Percentiles rank a stretch among this genome's conserved stretches.
These are phyloP conservation scores for Meandrina meandrites DNA, from an alignment of 92 coral and sea anemone species.

Conservation along the genomic window DNA sequence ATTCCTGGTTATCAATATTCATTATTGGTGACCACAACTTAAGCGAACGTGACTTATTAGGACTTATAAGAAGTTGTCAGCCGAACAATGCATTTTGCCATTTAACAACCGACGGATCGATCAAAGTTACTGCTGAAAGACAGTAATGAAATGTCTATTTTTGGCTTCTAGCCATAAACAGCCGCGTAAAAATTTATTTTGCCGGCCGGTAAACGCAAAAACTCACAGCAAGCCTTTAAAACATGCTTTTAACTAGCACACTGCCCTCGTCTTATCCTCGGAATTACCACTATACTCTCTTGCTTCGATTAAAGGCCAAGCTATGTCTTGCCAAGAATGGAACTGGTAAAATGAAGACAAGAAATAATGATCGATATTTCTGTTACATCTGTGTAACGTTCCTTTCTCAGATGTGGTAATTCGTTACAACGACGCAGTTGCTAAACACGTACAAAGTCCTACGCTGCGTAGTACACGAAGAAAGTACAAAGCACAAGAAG, in stretches of 20 bases:
- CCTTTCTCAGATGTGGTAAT: not conserved
- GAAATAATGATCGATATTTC: too few species aligned
- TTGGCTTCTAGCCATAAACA: not conserved
- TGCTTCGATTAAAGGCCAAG: too few species aligned
- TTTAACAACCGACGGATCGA: not conserved
- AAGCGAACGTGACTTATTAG: not conserved
- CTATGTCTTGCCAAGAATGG: too few species aligned
- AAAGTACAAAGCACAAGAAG: too few species aligned
- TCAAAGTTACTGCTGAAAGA: not conserved
- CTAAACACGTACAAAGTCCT: too few species aligned
- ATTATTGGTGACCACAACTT: not conserved
- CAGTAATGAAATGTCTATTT: not conserved
- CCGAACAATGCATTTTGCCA: not conserved
- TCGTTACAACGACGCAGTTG: not conserved
- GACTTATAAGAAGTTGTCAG: not conserved
- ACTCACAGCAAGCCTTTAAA: not conserved
- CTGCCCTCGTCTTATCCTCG: not conserved
- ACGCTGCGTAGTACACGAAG: too few species aligned
- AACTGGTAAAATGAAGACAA: too few species aligned
- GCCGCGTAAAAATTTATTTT: not conserved
- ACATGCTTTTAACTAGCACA: not conserved
- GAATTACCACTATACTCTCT: not conserved
- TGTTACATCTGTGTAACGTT: not conserved
- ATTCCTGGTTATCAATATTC: not conserved
- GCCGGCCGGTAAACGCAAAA: not conserved